Evolutionary conservation across 2,888 invertebrate genomes (phyloP), one percentile per base, ranked within the genome.

Genomic region (Polyommatus icarus): DNA sequence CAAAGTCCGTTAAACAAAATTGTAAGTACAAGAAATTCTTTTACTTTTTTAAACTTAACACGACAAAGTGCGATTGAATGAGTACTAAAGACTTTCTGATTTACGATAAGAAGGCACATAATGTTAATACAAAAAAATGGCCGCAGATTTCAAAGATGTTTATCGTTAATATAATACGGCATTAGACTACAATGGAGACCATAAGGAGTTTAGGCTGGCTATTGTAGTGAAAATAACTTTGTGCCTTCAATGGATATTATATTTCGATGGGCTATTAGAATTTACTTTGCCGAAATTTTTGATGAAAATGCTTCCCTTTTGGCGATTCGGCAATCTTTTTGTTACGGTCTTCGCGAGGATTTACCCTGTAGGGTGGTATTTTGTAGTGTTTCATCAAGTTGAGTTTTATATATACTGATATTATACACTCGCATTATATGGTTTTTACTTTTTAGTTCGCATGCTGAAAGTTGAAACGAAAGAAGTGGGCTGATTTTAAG

Each of bases 81-180:
- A 75, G 29, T 18, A 75, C 46, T 54, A 54, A 29, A 75, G 32
- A 75, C 75, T 50, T 46, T 46, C 40, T 46, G 57, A 78, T 72
- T 50, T 61, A 71, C 15, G 46, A 78, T 76, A 77, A 76, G 76
- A 73, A 24, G 46, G 8, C 12, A 75, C 78, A 76, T 59, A 18
- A 57, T 24, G 61, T 77, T 59, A 54, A 59, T 87, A 85, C 85
- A 90, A 91, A 88, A 36, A 87, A 91, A 82, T 87, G 88, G 90
- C 87, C 87, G 83, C 84, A 87, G 88, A 89, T 85, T 89, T 89
- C 81, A 82, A 86, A 91, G 93, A 94, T 94, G 90, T 93, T 92
- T 94, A 94, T 94, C 94, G 93, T 91, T 93, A 93, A 93, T 93
- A 92, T 93, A 92, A 93, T 93, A 92, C 89, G 85, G 92, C 90